Conservation (phyloP, 2,113 vertebrate genomes). For the Thunnus maccoyii region DNA sequence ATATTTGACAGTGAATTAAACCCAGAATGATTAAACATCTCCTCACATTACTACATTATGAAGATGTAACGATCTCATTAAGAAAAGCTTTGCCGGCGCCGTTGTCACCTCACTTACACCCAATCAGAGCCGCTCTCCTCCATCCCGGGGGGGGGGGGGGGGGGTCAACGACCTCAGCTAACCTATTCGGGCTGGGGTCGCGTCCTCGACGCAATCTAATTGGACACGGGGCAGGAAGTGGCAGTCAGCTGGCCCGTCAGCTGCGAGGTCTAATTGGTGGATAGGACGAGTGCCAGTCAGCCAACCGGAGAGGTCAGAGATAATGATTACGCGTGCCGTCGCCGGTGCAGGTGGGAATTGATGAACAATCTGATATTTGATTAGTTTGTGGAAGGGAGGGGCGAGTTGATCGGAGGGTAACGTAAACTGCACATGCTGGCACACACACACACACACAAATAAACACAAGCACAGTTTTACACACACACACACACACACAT, state of each 20-base stretch:
- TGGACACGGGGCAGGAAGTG: slow-evolving; percentile 68
- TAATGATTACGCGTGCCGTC: slow-evolving; percentile 29
- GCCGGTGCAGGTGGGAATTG: slow-evolving; percentile 67
- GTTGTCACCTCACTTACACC: not conserved
- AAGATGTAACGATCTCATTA: slow-evolving; percentile 71
- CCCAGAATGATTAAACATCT: slow-evolving; percentile 71
- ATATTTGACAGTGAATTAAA: slow-evolving; percentile 64
- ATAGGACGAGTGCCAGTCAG: slow-evolving; percentile 41
- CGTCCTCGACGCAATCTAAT: slow-evolving; percentile 46
- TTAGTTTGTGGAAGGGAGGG: slow-evolving; percentile 50
- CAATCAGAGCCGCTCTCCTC: slow-evolving; percentile 42
- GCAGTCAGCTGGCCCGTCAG: slow-evolving; percentile 50
- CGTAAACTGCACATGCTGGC: not conserved
- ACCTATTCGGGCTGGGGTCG: not conserved
- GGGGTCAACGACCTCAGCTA: slow-evolving; percentile 6
- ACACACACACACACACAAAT: not conserved
- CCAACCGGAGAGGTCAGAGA: slow-evolving; percentile 68
- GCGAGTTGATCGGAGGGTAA: not conserved
- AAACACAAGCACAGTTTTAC: slow-evolving; percentile 6
- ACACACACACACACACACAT: too few species aligned
- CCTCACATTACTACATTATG: slow-evolving; percentile 39
- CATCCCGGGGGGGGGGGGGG: not conserved
- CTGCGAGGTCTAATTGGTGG: slow-evolving; percentile 64
- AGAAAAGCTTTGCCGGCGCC: slow-evolving; percentile 12
- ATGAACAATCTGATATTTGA: slow-evolving; percentile 72